phyloP scores from a whole-genome alignment of 2,113 vertebrate species.

The Fregetta grallaria region DNA sequence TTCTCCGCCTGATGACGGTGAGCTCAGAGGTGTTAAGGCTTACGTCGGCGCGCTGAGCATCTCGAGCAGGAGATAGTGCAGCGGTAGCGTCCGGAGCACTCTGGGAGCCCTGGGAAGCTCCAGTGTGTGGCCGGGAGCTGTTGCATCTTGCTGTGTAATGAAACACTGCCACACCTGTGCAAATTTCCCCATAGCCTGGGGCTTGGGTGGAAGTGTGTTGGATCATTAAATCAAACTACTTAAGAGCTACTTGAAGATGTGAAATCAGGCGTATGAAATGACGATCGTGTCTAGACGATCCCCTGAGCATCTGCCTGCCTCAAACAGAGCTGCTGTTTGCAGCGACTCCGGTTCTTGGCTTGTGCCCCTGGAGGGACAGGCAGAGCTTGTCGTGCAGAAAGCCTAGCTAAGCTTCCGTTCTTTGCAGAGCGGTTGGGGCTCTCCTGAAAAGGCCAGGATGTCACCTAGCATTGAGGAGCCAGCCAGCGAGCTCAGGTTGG shows the following conservation, averaged over 20 bases:
- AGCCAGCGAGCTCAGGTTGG: not conserved
- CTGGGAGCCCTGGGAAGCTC: not conserved
- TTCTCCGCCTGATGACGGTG: fast-evolving
- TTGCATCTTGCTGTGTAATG: not conserved
- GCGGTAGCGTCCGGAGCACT: not conserved
- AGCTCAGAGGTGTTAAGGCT: not conserved
- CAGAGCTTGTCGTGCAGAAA: not conserved
- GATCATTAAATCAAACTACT: not conserved
- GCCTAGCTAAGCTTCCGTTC: not conserved
- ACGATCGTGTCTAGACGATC: not conserved
- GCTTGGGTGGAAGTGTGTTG: not conserved
- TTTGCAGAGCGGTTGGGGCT: not conserved
- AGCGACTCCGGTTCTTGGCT: not conserved
- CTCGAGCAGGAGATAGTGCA: fast-evolving
- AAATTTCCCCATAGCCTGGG: not conserved
- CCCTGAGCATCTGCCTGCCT: not conserved
- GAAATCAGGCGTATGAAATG: not conserved
- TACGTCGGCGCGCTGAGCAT: fast-evolving
- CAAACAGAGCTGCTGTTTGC: not conserved
- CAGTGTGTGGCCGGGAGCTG: not conserved
- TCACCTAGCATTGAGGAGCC: not conserved
- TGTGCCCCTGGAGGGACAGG: not conserved
- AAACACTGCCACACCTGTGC: not conserved
- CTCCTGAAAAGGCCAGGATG: not conserved
- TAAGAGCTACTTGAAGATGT: not conserved